phyloP scores from a whole-genome alignment of 2,888 invertebrate genomes.

The Cremastinae sp. region DNA sequence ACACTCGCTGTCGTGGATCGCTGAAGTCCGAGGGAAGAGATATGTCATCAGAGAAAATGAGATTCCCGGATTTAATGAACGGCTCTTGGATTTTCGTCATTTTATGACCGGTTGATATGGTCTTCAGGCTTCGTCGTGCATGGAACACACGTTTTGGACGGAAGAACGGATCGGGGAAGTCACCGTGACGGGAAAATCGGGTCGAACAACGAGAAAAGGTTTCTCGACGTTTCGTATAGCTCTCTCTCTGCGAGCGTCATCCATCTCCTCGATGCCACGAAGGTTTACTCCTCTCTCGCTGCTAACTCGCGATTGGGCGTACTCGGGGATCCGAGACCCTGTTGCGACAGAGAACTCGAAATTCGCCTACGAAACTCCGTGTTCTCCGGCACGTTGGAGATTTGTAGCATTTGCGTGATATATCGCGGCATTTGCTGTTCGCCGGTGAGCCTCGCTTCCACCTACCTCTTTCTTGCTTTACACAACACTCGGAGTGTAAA shows the following conservation, averaged over 20 bases:
- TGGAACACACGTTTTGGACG: too few relatives aligned
- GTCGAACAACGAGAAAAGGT: conserved; percentile 20
- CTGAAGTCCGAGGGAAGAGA: too few relatives aligned
- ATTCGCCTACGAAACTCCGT: conserved; percentile 61
- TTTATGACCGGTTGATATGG: too few relatives aligned
- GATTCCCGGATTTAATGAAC: too few relatives aligned
- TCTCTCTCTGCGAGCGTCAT: too few relatives aligned
- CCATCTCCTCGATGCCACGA: too few relatives aligned
- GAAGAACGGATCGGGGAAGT: conserved; percentile 47
- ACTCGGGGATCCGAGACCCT: conserved; percentile 3
- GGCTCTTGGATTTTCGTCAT: too few relatives aligned
- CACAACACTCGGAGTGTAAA: conserved; percentile 57
- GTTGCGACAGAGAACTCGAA: conserved; percentile 46
- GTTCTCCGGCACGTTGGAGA: conserved; percentile 66
- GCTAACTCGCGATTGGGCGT: too few relatives aligned
- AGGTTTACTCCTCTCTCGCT: too few relatives aligned
- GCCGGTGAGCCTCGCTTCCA: conserved; percentile 57
- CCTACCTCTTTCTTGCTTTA: conserved; percentile 3
- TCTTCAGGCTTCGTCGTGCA: neutral
- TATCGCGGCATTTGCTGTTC: conserved; percentile 70
- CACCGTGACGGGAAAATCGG: neutral
- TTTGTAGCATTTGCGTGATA: conserved; percentile 75
- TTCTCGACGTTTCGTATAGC: neutral
- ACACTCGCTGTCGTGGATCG: neutral
- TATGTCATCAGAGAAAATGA: too few relatives aligned